Conservation (phyloP, 2,888 invertebrate genomes). For the Stomorhina lunata region DNA sequence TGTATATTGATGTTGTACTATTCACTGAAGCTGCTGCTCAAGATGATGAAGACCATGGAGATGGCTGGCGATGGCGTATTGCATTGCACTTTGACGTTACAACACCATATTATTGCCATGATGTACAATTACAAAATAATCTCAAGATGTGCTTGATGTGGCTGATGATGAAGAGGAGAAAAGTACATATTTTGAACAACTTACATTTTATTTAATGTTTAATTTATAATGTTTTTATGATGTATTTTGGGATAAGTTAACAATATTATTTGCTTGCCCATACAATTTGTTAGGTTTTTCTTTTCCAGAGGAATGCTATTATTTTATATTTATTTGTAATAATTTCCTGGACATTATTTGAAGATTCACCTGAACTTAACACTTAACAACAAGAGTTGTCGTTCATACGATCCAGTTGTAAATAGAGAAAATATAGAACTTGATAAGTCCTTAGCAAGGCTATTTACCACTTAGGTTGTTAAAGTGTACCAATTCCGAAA, state of each 20-base stretch:
- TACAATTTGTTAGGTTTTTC: no score
- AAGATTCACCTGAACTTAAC: no score
- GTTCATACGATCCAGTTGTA: no score
- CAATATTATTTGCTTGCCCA: background rate
- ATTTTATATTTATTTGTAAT: no score
- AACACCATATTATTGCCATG: constrained; percentile 54
- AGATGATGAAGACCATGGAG: constrained; percentile 16
- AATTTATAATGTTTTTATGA: background rate
- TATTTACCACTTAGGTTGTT: no score
- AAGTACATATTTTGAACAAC: background rate
- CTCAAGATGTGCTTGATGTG: constrained; percentile 30
- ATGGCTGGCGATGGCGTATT: constrained; percentile 53
- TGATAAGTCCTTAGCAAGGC: no score
- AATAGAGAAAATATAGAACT: no score
- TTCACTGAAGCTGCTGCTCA: constrained; percentile 16
- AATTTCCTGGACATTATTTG: no score
- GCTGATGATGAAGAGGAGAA: background rate
- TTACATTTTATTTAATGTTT: background rate
- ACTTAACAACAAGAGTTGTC: no score
- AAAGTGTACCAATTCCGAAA: no score
- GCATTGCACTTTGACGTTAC: constrained; percentile 56
- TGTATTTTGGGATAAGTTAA: background rate
- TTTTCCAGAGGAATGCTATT: no score
- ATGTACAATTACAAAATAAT: constrained; percentile 59
- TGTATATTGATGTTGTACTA: constrained; percentile 24